Percentiles rank a stretch among this genome's conserved stretches.
These are phyloP conservation scores for Stomorhina lunata DNA, from an alignment of 2,888 invertebrate genomes.

Conservation along the genomic window DNA sequence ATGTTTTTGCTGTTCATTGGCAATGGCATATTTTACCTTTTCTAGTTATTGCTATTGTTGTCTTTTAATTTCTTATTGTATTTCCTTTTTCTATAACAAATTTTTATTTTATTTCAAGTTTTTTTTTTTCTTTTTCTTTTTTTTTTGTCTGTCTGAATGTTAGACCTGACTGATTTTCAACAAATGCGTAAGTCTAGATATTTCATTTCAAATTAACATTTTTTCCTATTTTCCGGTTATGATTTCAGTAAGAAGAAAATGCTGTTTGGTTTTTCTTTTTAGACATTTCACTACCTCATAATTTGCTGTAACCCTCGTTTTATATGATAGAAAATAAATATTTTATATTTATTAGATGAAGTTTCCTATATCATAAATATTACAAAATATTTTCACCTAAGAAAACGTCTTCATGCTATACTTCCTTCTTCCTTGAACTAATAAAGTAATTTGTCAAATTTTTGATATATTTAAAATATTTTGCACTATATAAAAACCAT, in stretches of 20 bases:
- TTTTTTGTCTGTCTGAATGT: slow-evolving; percentile 35
- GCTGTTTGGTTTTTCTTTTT: slow-evolving; percentile 5
- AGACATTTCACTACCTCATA: no score
- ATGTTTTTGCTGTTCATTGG: slow-evolving; percentile 18
- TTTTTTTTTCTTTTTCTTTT: not conserved
- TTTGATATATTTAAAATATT: no score
- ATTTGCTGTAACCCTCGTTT: slow-evolving; percentile 17
- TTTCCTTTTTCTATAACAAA: slow-evolving; percentile 23
- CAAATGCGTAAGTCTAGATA: slow-evolving; percentile 59
- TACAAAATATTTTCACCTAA: no score
- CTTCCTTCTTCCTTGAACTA: no score
- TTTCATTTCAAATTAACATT: slow-evolving; percentile 72
- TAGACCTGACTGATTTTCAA: slow-evolving; percentile 56
- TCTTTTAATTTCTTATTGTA: slow-evolving; percentile 21
- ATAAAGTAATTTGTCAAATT: no score
- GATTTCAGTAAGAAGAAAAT: slow-evolving; percentile 45
- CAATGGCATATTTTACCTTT: slow-evolving; percentile 26
- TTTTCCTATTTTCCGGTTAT: slow-evolving; percentile 74
- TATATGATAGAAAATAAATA: not conserved
- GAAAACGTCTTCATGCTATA: no score
- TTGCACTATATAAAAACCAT: no score
- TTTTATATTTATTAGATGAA: no score
- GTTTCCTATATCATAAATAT: no score
- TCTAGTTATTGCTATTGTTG: not conserved
- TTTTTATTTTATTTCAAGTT: not conserved